A percentile compares a stretch with the other conserved stretches of the same genome.
These are phyloP conservation scores for Panagrolaimus sp. DNA, from an alignment of 1,140 invertebrate genomes.

Conservation along the genomic window DNA sequence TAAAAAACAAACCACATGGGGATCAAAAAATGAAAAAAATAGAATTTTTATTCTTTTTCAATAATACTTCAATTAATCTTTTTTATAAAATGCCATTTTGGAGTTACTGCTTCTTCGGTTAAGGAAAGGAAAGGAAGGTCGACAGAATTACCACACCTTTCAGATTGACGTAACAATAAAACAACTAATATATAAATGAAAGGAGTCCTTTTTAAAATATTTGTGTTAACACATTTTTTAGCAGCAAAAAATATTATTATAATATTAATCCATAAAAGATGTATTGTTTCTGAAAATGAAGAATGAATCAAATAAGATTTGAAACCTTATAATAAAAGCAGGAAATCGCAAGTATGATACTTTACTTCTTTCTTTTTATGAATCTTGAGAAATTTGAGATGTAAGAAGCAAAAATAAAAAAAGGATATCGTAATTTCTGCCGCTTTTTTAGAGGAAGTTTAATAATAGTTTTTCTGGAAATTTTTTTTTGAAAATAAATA, in stretches of 20 bases:
- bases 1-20: conserved; percentile 7
- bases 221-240: neutral
- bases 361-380: neutral
- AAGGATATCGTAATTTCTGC: conserved; percentile 2
- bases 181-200: no score
- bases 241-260: neutral
- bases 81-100: conserved; percentile 4
- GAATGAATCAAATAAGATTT: neutral
- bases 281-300: conserved; percentile 16
- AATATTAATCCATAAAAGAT: conserved; percentile 6
- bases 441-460: neutral
- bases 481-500: neutral
- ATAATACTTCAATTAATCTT: neutral
- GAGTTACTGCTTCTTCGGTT: neutral
- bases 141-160: neutral
- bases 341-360: no score
- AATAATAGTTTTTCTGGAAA: neutral
- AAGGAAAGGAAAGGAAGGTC: neutral
- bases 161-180: no score
- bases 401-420: conserved; percentile 4
- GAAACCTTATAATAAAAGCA: neutral
- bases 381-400: conserved; percentile 1
- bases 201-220: no score
- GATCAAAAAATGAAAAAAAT: neutral
- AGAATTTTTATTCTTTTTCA: no score